A percentile compares a stretch with the other conserved stretches of the same genome.
These are phyloP conservation scores for Pachymerium ferrugineum DNA, from an alignment of 2,888 invertebrate species.

Conservation along the genomic window DNA sequence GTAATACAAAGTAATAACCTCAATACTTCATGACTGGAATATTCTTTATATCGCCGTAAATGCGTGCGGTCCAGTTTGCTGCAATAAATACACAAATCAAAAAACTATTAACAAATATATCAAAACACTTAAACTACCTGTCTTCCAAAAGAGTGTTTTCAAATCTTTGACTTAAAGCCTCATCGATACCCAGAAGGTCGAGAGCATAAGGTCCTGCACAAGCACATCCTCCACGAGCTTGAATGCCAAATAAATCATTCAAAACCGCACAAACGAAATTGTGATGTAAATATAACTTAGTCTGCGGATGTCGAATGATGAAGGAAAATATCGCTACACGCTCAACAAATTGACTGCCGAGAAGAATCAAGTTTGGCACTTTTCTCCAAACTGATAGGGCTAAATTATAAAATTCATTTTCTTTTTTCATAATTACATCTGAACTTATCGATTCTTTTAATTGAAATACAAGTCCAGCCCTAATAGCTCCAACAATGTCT, in stretches of 20 bases:
- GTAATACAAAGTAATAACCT: neutral
- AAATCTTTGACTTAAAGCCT: slow-evolving; percentile 66
- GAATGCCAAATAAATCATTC: slow-evolving; percentile 87
- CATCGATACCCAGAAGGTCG: slow-evolving; percentile 75
- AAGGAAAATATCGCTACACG: slow-evolving; percentile 76
- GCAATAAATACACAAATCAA: neutral
- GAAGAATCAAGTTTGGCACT: slow-evolving; percentile 37
- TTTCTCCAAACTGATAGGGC: slow-evolving; percentile 37
- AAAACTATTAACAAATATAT: neutral
- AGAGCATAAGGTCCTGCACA: slow-evolving; percentile 78
- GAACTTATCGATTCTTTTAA: slow-evolving; percentile 73
- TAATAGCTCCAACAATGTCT: slow-evolving; percentile 71
- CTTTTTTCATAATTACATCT: slow-evolving; percentile 60
- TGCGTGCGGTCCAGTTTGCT: slow-evolving; percentile 55
- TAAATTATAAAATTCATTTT: slow-evolving; percentile 42
- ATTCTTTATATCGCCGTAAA: slow-evolving; percentile 52
- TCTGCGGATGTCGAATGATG: slow-evolving; percentile 69
- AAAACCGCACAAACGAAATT: slow-evolving; percentile 79
- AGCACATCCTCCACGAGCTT: slow-evolving; percentile 65
- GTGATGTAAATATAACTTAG: slow-evolving; percentile 74
- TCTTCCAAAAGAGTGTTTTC: slow-evolving; percentile 64
- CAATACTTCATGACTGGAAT: slow-evolving; percentile 57
- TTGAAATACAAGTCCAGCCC: slow-evolving; percentile 79
- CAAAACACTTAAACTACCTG: slow-evolving; percentile 47
- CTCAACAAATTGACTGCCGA: slow-evolving; percentile 44